Percentiles rank a stretch among this genome's conserved stretches.
Evolutionary conservation across 2,888 invertebrate species (phyloP).

Genomic region (Alloplasta piceator): DNA sequence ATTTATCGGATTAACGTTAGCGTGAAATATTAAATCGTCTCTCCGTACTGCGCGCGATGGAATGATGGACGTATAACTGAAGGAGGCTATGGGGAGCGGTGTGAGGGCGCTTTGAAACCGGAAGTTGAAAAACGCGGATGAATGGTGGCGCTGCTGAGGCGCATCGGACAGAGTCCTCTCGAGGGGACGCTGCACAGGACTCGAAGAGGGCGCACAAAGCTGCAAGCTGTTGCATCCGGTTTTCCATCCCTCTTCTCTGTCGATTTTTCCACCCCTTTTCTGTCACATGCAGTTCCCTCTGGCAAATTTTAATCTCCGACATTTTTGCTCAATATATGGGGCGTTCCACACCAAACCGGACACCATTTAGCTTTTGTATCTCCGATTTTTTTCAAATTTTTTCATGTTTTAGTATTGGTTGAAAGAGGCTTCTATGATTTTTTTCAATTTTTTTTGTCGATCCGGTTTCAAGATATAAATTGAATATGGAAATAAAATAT

Average conservation of each 20-base stretch:
- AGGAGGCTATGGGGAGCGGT: background rate
- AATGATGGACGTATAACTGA: background rate
- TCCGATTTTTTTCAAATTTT: no score
- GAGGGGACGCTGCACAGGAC: conserved; percentile 26
- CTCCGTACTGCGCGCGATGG: conserved; percentile 39
- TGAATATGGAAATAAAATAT: no score
- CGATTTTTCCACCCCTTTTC: background rate
- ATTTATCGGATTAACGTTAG: conserved; percentile 69
- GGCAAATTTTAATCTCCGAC: background rate
- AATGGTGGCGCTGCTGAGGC: conserved; percentile 54
- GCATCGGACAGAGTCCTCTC: conserved; percentile 60
- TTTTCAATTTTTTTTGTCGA: no score
- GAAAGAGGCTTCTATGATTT: no score
- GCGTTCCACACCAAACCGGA: no score
- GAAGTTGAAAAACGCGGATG: conserved; percentile 67
- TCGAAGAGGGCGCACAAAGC: conserved; percentile 63
- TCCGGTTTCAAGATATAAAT: no score
- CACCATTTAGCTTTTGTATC: no score
- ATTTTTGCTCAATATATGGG: conserved; percentile 7
- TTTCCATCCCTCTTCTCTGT: conserved; percentile 49
- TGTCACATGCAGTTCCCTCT: background rate
- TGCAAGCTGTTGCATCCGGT: conserved; percentile 82
- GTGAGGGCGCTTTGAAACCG: conserved; percentile 41
- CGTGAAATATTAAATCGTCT: conserved; percentile 79
- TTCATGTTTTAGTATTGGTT: no score